Evolutionary conservation across 2,888 invertebrate species (phyloP).

Genomic region (Metellina segmentata): DNA sequence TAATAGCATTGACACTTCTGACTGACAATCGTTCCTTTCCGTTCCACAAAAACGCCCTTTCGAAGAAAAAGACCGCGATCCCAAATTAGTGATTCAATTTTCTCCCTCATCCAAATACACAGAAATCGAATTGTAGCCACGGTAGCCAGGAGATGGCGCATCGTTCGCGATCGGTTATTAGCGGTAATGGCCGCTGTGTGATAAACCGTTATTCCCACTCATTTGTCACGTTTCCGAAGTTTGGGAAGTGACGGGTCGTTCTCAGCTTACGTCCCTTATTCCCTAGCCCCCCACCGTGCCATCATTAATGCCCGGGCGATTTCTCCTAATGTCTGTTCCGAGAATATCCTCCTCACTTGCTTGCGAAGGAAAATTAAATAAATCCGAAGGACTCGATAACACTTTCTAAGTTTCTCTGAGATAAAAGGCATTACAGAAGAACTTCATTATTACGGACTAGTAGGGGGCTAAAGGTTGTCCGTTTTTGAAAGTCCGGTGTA

Average conservation of each 20-base stretch:
- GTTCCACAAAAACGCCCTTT: too few relatives aligned
- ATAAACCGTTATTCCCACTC: conserved; percentile 69
- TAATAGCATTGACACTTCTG: too few relatives aligned
- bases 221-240: conserved; percentile 64
- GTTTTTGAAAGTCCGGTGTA: too few relatives aligned
- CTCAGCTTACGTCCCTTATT: conserved; percentile 55
- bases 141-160: conserved; percentile 31
- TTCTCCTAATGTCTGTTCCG: conserved; percentile 49
- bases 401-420: background rate
- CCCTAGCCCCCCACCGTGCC: background rate
- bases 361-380: background rate
- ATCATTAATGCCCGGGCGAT: conserved; percentile 47
- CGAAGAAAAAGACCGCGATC: too few relatives aligned
- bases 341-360: background rate
- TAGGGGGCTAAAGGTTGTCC: too few relatives aligned
- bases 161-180: conserved; percentile 48
- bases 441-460: too few relatives aligned
- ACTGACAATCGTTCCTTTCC: too few relatives aligned
- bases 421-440: too few relatives aligned
- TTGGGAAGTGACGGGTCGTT: conserved; percentile 52
- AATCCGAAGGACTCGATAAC: background rate
- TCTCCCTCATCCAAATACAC: too few relatives aligned
- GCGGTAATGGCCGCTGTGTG: conserved; percentile 53
- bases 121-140: conserved; percentile 33
- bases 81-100: too few relatives aligned